Evolutionary conservation across 2,888 invertebrate genomes (phyloP).

Genomic region (Drosophila eohydei): DNA sequence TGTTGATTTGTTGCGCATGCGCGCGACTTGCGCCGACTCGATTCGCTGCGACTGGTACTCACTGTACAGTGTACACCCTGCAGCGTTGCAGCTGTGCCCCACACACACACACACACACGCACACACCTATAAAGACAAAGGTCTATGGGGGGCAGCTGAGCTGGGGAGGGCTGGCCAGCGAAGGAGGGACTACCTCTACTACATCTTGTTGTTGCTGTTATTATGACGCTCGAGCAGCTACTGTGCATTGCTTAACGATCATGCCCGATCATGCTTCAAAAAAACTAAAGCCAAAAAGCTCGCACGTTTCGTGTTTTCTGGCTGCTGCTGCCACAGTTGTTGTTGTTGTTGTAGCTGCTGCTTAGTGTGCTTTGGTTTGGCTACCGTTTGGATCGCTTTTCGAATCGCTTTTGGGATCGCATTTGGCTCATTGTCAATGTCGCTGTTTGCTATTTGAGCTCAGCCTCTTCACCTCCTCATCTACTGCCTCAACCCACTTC

Average conservation of each 20-base stretch:
- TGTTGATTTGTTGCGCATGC: slow-evolving; percentile 78
- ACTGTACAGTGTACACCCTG: slow-evolving; percentile 68
- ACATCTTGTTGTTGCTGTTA: slow-evolving; percentile 78
- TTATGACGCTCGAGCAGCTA: slow-evolving; percentile 79
- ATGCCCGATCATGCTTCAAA: slow-evolving; percentile 78
- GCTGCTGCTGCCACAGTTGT: slow-evolving; percentile 17
- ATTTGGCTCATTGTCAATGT: slow-evolving; percentile 80
- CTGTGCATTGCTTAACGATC: slow-evolving; percentile 82
- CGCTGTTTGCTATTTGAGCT: slow-evolving; percentile 39
- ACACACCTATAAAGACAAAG: slow-evolving; percentile 10
- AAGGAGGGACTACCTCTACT: slow-evolving; percentile 40
- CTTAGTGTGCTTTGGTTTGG: slow-evolving; percentile 53
- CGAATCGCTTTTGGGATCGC: slow-evolving; percentile 60
- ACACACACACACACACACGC: slow-evolving; percentile 50
- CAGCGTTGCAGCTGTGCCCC: slow-evolving; percentile 77
- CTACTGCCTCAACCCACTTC: slow-evolving; percentile 19
- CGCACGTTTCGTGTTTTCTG: slow-evolving; percentile 67
- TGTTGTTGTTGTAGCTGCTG: slow-evolving; percentile 19
- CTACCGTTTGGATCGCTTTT: slow-evolving; percentile 72
- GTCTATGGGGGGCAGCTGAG: not conserved
- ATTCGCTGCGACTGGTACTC: slow-evolving; percentile 9
- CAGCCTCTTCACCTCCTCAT: slow-evolving; percentile 39
- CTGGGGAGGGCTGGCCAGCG: slow-evolving; percentile 3
- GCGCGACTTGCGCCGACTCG: slow-evolving; percentile 56
- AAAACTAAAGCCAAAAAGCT: slow-evolving; percentile 74